Conservation (phyloP, 1,140 invertebrate species). For the Subanguina moxae region DNA sequence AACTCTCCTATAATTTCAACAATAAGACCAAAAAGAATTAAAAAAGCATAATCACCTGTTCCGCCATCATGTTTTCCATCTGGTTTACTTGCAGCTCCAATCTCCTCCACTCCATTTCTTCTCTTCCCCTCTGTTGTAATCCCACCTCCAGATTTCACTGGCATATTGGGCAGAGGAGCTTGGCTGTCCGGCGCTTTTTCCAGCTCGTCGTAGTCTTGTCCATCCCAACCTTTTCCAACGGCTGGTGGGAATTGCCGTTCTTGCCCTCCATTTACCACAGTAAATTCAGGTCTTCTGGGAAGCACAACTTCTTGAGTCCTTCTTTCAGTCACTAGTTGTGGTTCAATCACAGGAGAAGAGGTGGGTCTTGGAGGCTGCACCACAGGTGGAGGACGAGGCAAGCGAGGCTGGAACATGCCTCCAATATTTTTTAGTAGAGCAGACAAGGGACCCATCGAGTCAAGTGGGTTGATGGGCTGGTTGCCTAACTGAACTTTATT, state of each 20-base stretch:
- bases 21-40: not conserved
- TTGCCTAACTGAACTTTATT: not conserved
- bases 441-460: not conserved
- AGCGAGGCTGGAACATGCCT: constrained; percentile 7
- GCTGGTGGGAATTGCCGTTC: constrained; percentile 19
- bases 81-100: not conserved
- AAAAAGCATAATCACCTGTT: constrained; percentile 9
- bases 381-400: not conserved
- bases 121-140: not conserved
- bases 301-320: not conserved
- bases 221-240: constrained; percentile 23
- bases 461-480: not conserved
- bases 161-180: not conserved
- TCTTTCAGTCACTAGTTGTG: not conserved
- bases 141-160: not conserved
- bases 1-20: not conserved
- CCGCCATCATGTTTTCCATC: constrained; percentile 1
- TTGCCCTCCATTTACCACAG: constrained; percentile 12
- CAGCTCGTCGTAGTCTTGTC: constrained; percentile 12
- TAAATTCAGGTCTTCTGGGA: not conserved
- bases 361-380: not conserved
- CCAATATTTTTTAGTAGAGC: not conserved
- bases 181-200: not conserved
- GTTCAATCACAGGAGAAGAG: not conserved
- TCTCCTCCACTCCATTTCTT: not conserved